Percentiles rank a stretch among this genome's conserved stretches.
Conservation (phyloP, 2,113 vertebrate genomes). For the Echinops telfairi region DNA sequence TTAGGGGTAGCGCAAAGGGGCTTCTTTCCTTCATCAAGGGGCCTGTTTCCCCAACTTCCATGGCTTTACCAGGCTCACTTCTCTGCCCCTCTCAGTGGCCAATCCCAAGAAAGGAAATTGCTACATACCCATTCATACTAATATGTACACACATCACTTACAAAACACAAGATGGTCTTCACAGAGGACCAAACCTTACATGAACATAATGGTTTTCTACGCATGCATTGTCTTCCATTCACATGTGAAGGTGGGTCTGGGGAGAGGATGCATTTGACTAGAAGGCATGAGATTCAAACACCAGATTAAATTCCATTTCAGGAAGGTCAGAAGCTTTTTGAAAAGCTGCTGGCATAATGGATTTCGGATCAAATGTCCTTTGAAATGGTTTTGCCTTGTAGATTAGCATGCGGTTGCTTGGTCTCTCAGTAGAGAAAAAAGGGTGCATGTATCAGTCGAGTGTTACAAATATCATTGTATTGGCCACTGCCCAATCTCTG, state of each 20-base stretch:
- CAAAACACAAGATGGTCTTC: background rate
- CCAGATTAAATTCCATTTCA: slow-evolving; percentile 50
- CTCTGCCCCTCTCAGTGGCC: background rate
- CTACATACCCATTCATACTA: background rate
- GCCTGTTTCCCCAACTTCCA: background rate
- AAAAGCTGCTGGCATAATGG: background rate
- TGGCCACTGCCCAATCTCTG: background rate
- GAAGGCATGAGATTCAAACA: background rate
- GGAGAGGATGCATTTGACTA: background rate
- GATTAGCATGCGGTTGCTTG: background rate
- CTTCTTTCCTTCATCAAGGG: background rate
- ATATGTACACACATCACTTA: background rate
- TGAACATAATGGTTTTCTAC: background rate
- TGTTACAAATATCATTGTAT: background rate
- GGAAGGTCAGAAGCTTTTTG: background rate
- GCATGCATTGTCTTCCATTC: slow-evolving; percentile 2
- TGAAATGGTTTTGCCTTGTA: background rate
- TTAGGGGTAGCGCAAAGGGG: fast-evolving
- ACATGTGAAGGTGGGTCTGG: background rate
- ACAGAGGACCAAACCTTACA: background rate
- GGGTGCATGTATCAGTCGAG: background rate
- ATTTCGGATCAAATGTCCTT: background rate
- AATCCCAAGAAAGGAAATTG: slow-evolving; percentile 8
- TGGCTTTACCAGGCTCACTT: background rate
- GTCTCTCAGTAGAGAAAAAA: slow-evolving; percentile 13